Base-by-base conservation (phyloP, 2,888 invertebrate genomes). In the Tetheella fluctuosa region DNA sequence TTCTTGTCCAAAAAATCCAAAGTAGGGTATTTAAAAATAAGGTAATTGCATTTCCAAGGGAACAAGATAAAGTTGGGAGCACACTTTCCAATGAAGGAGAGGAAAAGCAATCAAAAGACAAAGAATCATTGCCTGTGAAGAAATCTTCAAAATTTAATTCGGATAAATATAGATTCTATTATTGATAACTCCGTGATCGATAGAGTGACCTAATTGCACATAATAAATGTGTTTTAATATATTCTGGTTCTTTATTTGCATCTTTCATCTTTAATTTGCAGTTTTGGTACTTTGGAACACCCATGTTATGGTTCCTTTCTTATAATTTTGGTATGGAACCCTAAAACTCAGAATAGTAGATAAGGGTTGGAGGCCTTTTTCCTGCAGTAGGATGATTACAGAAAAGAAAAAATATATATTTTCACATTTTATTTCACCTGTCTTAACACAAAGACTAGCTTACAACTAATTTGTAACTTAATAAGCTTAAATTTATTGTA, bases 391-490 rank as follows among this genome's bases (percentile, higher is more conserved):
- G 7, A n/a, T 1, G 30, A 8, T 28, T 17, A 8, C 25, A 13
- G 17, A 1, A 53, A 12, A 39, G 62, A 37, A 59, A 61, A 64
- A 71, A 71, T 67, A 65, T n/a, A 57, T 56, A 57, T 55, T 77
- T 55, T 71, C 75, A 75, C 76, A 79, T 73, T 81, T 82, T 83
- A 76, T 80, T 81, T 74, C 73, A 80, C 63, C 71, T 76, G 80
- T 48, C 76, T 76, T 83, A 83, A 80, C 80, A 85, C 85, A 88
- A 90, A 86, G 92, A 92, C 92, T 93, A 93, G 91, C 92, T 93
- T 92, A 93, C 59, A 86, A 83, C 92, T 93, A 93, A 91, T 92
- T 93, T 92, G 92, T 93, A 90, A 88, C 89, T 90, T 91, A 88
- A 79, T 76, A 64, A 81, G 75, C 70, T 73, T 82, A 80, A 80